These are phyloP conservation scores for Rhincodon typus DNA, from an alignment of 2,797 vertebrate species.

Conservation along the genomic window DNA sequence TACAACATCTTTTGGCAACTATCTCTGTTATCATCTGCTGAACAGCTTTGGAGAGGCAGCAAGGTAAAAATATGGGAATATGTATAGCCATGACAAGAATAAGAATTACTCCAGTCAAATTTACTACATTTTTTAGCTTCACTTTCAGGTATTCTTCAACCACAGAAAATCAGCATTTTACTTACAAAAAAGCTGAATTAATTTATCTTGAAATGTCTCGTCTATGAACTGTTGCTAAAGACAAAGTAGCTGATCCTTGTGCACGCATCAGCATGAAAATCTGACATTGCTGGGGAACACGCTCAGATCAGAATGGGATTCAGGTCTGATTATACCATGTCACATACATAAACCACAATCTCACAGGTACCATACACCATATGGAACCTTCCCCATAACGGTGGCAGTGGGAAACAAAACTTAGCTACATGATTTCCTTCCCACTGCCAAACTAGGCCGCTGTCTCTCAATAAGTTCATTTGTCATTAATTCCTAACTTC, in stretches of 20 bases:
- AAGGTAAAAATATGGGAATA: background rate
- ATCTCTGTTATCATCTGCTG: slow-evolving; percentile 2
- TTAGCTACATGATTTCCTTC: background rate
- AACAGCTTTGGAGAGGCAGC: slow-evolving; percentile 7
- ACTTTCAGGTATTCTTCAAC: background rate
- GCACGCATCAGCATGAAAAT: background rate
- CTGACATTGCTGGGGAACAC: background rate
- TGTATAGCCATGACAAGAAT: background rate
- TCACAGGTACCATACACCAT: background rate
- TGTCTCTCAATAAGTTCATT: too few species aligned
- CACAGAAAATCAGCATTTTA: background rate
- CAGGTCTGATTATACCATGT: background rate
- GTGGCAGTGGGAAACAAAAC: background rate
- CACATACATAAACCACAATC: background rate
- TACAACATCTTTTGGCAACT: slow-evolving; percentile 12
- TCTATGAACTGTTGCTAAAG: background rate
- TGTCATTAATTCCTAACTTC: background rate
- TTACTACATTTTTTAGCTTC: background rate
- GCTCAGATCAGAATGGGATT: background rate
- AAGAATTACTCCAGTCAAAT: background rate
- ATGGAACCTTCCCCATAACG: background rate
- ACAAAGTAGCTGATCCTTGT: background rate
- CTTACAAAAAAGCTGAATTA: background rate
- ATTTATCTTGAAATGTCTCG: slow-evolving; percentile 8
- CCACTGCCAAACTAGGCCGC: background rate